Conservation (phyloP, 2,888 invertebrate species). For the Phytoseiulus persimilis region DNA sequence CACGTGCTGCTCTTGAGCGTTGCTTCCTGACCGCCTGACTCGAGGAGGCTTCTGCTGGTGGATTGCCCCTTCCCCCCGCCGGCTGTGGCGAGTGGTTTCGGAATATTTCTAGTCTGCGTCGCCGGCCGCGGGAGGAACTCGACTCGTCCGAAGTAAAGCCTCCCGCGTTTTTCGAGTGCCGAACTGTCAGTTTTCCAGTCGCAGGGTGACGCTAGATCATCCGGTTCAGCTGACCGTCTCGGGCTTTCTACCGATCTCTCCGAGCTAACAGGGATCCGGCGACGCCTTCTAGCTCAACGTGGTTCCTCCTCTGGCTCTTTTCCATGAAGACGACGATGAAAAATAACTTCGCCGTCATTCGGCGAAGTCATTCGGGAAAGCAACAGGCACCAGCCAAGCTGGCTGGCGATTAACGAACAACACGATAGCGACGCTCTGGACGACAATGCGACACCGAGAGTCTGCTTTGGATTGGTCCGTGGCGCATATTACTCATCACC, state of each 20-base stretch:
- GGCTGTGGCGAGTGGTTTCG: not conserved
- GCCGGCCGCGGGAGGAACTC: not conserved
- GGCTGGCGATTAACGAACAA: not conserved
- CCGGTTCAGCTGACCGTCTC: no score
- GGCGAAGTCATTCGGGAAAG: not conserved
- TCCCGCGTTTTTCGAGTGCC: no score
- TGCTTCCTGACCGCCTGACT: not conserved
- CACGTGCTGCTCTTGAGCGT: not conserved
- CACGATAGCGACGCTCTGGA: not conserved
- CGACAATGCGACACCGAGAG: not conserved
- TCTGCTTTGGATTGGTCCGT: not conserved
- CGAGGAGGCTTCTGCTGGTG: not conserved
- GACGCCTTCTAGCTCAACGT: not conserved
- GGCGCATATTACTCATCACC: not conserved
- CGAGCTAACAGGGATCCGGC: not conserved
- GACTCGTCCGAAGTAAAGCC: no score
- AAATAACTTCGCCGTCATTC: not conserved
- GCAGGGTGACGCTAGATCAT: no score
- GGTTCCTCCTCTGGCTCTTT: not conserved
- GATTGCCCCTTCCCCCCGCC: not conserved
- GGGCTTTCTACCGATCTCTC: not conserved
- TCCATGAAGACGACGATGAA: not conserved
- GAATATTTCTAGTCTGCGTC: not conserved
- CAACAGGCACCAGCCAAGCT: not conserved
- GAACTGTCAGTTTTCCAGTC: no score